These are phyloP conservation scores for Fulmarus glacialis DNA, from an alignment of 2,113 vertebrate genomes.

Conservation along the genomic window DNA sequence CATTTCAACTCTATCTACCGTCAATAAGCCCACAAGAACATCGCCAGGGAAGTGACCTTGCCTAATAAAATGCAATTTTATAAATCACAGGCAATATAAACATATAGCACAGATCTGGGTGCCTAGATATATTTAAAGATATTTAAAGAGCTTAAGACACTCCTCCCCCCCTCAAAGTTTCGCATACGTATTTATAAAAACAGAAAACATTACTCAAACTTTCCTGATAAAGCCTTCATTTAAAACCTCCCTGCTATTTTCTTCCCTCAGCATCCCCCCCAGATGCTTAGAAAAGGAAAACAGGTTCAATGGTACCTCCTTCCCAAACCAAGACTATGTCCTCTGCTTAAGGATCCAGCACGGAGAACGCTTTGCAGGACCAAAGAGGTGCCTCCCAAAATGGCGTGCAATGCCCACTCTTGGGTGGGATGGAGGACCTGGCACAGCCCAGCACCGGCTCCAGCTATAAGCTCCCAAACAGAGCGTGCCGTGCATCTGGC, in stretches of 20 bases:
- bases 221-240: neutral
- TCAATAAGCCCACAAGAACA: neutral
- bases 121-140: neutral
- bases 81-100: neutral
- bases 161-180: neutral
- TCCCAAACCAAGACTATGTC: neutral
- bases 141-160: neutral
- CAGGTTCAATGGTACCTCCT: neutral
- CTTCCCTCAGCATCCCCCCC: neutral
- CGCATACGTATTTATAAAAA: neutral
- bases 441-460: neutral
- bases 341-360: neutral
- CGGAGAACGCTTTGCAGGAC: neutral
- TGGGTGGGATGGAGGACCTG: neutral
- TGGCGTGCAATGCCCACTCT: accelerated
- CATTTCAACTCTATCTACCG: neutral
- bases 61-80: neutral
- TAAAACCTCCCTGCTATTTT: neutral
- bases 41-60: neutral
- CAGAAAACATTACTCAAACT: neutral
- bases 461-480: neutral
- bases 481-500: neutral
- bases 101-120: neutral
- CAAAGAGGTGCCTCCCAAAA: neutral
- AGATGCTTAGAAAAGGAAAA: neutral